Base-by-base conservation (phyloP, 2,113 vertebrate genomes). In the Emydura subglobosa region DNA sequence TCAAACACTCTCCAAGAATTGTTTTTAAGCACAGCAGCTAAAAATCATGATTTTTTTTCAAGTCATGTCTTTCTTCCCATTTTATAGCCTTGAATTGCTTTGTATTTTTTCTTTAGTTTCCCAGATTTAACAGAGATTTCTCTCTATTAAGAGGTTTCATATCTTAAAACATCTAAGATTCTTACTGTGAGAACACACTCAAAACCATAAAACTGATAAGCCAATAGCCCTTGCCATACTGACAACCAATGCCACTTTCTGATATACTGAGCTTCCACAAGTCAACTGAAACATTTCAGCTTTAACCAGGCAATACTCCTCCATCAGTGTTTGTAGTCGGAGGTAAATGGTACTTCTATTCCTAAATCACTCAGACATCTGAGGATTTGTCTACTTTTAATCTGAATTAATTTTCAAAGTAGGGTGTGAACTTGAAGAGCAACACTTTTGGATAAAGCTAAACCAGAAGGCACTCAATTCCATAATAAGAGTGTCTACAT, bases 211-310 rank as follows among this genome's bases (percentile, higher is more conserved):
- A 25, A 25, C 79, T 5, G 10, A 57, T 22, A 83, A 83, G 12
- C 17, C 74, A 79, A 7, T 29, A 87, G 27, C 55, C 93, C 74
- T 49, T n/a, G 61, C 14, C 0, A 0, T 1, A 57, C 5, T 21
- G 91, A 55, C 42, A 50, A 29, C 19, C n/a, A 86, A 74, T 0
- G 0, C 31, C 27, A 14, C 61, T 44, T 68, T 49, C 82, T 44
- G 87, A 68, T 11, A 89, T 55, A 42, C 50, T 74, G 7, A 25
- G 59, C 78, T 85, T 82, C 54, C 88, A 44, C 10, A 50, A 44
- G 42, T n/a, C 61, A 65, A 65, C 34, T 65, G 31, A n/a, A 65
- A 14, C 16, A 65, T 65, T 65, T n/a, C 61, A 65, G 39, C 10
- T 76, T 85, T 22, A 49, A 19, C 50, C 42, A 65, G 27, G 39